Evolutionary conservation across 2,113 vertebrate genomes (phyloP).

Genomic region (Dicaeum eximium): DNA sequence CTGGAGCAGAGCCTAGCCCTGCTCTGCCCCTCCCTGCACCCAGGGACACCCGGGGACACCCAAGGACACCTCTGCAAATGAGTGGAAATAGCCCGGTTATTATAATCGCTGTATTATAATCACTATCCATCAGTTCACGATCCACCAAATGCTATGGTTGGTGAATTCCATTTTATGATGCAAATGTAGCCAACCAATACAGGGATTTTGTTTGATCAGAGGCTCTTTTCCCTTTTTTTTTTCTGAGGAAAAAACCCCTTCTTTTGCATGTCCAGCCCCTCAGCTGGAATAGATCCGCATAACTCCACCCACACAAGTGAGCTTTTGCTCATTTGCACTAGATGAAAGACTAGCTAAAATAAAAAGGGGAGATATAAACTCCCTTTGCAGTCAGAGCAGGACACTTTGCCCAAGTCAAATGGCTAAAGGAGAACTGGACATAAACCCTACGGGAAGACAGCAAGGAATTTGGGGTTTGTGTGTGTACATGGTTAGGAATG

Average conservation of each 20-base stretch:
- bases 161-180: conserved; percentile 64
- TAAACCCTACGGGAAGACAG: background rate
- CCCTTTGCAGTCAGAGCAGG: background rate
- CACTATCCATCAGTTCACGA: conserved; percentile 11
- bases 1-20: background rate
- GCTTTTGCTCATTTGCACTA: background rate
- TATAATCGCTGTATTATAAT: too few relatives aligned
- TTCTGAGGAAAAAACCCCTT: background rate
- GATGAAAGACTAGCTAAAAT: background rate
- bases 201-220: conserved; percentile 12
- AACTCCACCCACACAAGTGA: background rate
- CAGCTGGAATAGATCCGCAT: background rate
- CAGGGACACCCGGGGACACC: background rate
- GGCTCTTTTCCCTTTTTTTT: background rate
- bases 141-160: background rate
- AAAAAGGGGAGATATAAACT: background rate
- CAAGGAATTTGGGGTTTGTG: background rate
- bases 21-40: background rate
- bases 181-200: conserved; percentile 39
- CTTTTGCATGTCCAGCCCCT: conserved; percentile 3
- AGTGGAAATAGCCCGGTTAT: background rate
- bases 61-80: background rate
- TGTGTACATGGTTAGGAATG: background rate
- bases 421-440: background rate
- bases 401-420: background rate